These are phyloP conservation scores for Macropis europaea DNA, from an alignment of 2,888 invertebrate species.

Conservation along the genomic window DNA sequence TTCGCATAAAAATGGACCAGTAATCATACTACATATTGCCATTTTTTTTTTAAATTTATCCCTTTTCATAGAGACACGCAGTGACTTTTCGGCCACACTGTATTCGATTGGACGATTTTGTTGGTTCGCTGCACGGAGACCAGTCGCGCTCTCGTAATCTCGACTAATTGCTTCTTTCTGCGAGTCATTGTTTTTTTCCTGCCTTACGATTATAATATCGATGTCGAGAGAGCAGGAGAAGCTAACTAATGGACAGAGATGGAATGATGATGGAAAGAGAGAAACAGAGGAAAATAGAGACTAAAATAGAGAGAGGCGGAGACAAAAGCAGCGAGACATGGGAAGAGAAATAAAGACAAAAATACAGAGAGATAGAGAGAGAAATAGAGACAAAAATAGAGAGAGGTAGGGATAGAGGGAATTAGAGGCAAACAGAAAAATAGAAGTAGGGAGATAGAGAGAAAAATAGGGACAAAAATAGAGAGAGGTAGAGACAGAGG, in stretches of 20 bases:
- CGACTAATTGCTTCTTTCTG: slow-evolving; percentile 29
- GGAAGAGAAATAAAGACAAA: too few species aligned
- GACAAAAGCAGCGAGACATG: not conserved
- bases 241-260: too few species aligned
- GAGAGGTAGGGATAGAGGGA: not conserved
- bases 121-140: slow-evolving; percentile 12
- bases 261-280: too few species aligned
- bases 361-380: not conserved
- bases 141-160: slow-evolving; percentile 13
- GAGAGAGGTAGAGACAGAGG: too few species aligned
- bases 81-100: too few species aligned
- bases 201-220: slow-evolving; percentile 1
- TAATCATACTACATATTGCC: too few species aligned
- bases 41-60: too few species aligned
- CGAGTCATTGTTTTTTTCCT: slow-evolving; percentile 7
- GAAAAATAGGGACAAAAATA: slow-evolving; percentile 48
- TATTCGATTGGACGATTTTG: too few species aligned
- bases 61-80: too few species aligned
- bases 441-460: not conserved
- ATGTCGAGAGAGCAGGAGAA: too few species aligned
- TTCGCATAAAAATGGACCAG: too few species aligned
- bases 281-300: not conserved
- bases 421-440: not conserved
- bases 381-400: not conserved
- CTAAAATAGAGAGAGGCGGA: not conserved